Evolutionary conservation across 2,888 invertebrate genomes (phyloP).

Genomic region (Orthonychiurus folsomi): DNA sequence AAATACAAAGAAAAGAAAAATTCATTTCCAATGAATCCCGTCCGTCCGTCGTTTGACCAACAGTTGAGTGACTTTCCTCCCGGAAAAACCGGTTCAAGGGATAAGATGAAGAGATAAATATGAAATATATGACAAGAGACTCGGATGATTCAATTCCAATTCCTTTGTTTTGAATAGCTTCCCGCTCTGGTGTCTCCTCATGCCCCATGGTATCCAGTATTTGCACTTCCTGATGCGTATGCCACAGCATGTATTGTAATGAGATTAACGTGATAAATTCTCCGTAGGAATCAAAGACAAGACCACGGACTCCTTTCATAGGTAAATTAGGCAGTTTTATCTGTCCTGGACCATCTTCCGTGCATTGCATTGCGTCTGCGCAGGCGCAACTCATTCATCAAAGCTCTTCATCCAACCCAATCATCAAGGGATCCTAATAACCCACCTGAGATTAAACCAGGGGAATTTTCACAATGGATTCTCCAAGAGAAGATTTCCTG

Average conservation of each 20-base stretch:
- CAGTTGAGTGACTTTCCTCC: no score
- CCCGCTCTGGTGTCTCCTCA: background rate
- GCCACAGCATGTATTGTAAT: background rate
- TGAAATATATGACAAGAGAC: constrained; percentile 1
- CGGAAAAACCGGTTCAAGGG: background rate
- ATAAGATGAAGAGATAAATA: constrained; percentile 1
- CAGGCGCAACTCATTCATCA: no score
- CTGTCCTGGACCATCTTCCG: background rate
- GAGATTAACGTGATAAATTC: background rate
- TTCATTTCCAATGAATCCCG: background rate
- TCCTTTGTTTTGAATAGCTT: background rate
- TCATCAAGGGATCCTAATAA: background rate
- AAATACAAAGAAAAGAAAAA: background rate
- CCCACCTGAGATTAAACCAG: background rate
- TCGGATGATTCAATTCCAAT: background rate
- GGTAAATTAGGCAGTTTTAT: background rate
- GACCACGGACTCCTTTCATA: background rate
- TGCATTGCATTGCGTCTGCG: no score
- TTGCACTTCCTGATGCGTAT: no score
- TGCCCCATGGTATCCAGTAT: background rate
- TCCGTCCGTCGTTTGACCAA: no score
- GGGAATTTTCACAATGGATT: background rate
- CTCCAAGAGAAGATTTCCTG: no score
- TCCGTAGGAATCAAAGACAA: no score
- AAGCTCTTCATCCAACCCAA: background rate